Base-by-base conservation (phyloP, 64 coral and sea anemone species). In the Dendronephthya gigantea region DNA sequence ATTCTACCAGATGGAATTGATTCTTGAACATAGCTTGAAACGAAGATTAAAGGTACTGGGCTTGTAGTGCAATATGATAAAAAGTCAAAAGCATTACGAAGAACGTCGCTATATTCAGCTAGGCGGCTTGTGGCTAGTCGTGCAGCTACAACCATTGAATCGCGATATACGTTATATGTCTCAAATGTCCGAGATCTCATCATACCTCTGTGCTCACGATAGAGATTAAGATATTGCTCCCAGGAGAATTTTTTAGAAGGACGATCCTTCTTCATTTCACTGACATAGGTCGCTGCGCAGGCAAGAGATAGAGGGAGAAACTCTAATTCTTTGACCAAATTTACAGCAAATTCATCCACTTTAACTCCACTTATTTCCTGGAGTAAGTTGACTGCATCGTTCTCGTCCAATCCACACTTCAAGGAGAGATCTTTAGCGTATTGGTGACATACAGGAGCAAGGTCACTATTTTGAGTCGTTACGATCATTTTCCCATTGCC, bases 121-220 rank as follows among this genome's bases (percentile, higher is more conserved):
- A 75, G 35, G 17, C 30, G 69, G 29, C 28, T 75, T 33, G 25
- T 27, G 12, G 69, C 69, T 37, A 75, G 25, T 75, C 30, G 28
- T 37, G 69, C 35, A 75, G 69, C 69, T 14, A 75, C 69, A 12
- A 75, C 69, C 69, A 75, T 75, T 31, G 69, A 75, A 33, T 75
- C 7, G 34, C 29, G 69, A 37, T 75, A 75, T 8, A 75, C 16
- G 35, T 62, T 62, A 23, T 15, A 62, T 62, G 55, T 23, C 25
- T 62, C 25, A 27, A 62, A 62, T 19, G 25, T 19, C 17, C 55
- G 55, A 62, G 17, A n/a, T n/a, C 8, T 62, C 3, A 27, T 15
- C 55, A 16, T n/a, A 0, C 25, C 25, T 62, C 6, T 62, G 55
- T 62, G 55, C 55, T 35, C 36, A 1, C 17, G 72, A 35, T 79